A percentile compares a stretch with the other conserved stretches of the same genome.
Evolutionary conservation across 2,797 vertebrate genomes (phyloP).

Genomic region (Coregonus sp.): DNA sequence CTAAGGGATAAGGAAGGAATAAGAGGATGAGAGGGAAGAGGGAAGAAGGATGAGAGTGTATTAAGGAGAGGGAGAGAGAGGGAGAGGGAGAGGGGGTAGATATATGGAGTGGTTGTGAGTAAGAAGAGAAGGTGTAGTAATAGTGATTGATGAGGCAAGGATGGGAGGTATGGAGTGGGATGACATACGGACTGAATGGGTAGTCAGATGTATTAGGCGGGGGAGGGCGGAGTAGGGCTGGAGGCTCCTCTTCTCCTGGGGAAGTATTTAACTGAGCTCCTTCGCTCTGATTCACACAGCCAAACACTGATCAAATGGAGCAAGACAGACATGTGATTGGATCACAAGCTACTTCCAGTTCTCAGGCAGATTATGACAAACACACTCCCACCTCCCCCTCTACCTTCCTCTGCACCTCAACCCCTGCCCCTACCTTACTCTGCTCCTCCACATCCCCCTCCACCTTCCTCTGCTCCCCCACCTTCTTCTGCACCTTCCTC

Average conservation of each 20-base stretch:
- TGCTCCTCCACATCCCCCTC: too few species aligned
- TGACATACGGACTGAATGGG: neutral
- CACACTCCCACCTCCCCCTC: too few species aligned
- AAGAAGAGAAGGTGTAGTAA: neutral
- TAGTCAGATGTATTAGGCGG: neutral
- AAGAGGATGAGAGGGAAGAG: neutral
- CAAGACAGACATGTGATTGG: slow-evolving; percentile 50
- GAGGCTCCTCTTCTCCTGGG: neutral
- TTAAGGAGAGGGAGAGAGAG: neutral
- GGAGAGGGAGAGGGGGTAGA: too few species aligned
- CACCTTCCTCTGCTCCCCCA: too few species aligned
- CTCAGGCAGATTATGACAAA: slow-evolving; percentile 66
- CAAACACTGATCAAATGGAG: slow-evolving; percentile 37
- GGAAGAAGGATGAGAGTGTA: neutral
- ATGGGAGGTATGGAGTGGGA: neutral
- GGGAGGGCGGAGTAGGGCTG: too few species aligned
- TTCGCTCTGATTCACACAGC: slow-evolving; percentile 25
- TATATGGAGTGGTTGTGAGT: neutral
- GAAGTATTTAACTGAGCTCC: neutral
- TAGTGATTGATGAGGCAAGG: neutral
- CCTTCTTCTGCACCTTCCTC: too few species aligned
- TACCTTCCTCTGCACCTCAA: too few species aligned
- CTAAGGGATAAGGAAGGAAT: neutral
- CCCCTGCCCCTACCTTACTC: too few species aligned
- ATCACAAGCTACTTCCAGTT: slow-evolving; percentile 51